These are phyloP conservation scores for Yasuhikotakia modesta DNA, from an alignment of 2,797 vertebrate species.

Conservation along the genomic window DNA sequence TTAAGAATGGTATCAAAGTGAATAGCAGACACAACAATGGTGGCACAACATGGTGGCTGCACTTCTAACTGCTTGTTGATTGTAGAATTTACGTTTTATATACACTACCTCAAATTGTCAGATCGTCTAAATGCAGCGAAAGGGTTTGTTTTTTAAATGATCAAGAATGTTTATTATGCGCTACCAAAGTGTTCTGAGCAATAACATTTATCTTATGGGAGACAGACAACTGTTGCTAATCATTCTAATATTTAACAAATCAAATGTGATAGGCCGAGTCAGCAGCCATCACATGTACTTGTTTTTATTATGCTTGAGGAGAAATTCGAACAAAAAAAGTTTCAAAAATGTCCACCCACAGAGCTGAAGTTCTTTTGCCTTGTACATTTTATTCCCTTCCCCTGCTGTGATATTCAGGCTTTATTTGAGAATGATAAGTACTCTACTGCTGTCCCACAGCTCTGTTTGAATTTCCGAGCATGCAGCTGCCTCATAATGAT, in stretches of 20 bases:
- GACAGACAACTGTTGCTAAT: too few relatives aligned
- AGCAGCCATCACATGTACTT: too few relatives aligned
- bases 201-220: too few relatives aligned
- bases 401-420: slow-evolving; percentile 30
- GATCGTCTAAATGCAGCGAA: background rate
- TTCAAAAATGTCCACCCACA: slow-evolving; percentile 23
- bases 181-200: too few relatives aligned
- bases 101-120: background rate
- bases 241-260: slow-evolving; percentile 36
- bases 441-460: slow-evolving; percentile 27
- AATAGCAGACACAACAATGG: too few relatives aligned
- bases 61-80: too few relatives aligned
- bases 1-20: too few relatives aligned
- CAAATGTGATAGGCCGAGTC: background rate
- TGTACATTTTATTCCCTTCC: slow-evolving; percentile 31
- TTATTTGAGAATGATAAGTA: slow-evolving; percentile 45
- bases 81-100: too few relatives aligned
- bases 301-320: slow-evolving; percentile 1
- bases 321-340: slow-evolving; percentile 23
- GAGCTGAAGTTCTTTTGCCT: background rate
- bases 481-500: slow-evolving; percentile 47
- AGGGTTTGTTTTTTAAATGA: background rate
- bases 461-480: slow-evolving; percentile 47
- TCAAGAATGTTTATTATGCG: background rate
- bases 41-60: too few relatives aligned